These are phyloP conservation scores for Phalangium opilio DNA, from an alignment of 2,888 invertebrate species.

Conservation along the genomic window DNA sequence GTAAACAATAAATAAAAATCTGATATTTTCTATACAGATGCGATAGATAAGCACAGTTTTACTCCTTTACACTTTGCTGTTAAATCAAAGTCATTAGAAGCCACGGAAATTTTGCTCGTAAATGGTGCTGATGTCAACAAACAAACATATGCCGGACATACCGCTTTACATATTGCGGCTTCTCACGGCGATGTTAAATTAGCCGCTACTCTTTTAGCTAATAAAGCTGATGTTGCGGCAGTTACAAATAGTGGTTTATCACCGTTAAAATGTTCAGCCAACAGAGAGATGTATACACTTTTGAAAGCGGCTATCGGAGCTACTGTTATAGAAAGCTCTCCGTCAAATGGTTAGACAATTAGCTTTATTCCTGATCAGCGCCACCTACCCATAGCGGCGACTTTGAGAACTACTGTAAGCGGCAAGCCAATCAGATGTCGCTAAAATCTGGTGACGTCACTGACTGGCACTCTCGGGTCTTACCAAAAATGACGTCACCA, in stretches of 20 bases:
- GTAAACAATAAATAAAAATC: too few relatives aligned
- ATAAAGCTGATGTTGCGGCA: neutral
- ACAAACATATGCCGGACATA: slow-evolving; percentile 5
- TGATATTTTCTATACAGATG: slow-evolving; percentile 22
- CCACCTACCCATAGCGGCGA: too few relatives aligned
- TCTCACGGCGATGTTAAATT: neutral
- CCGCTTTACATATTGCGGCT: slow-evolving; percentile 1
- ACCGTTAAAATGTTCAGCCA: neutral
- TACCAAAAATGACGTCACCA: too few relatives aligned
- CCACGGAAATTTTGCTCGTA: slow-evolving; percentile 1
- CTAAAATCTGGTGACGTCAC: too few relatives aligned
- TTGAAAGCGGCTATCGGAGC: neutral
- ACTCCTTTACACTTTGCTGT: slow-evolving; percentile 31
- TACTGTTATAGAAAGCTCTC: neutral
- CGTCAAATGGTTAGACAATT: too few relatives aligned
- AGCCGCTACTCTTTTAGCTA: neutral
- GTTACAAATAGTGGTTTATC: neutral
- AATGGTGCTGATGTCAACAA: slow-evolving; percentile 3
- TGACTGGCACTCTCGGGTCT: too few relatives aligned
- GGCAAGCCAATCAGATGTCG: too few relatives aligned
- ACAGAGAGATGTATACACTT: neutral
- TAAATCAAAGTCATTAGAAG: slow-evolving; percentile 24
- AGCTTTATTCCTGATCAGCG: too few relatives aligned
- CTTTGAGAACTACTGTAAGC: too few relatives aligned
- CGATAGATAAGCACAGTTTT: slow-evolving; percentile 27